Percentiles rank a stretch among this genome's conserved stretches.
phyloP scores from a whole-genome alignment of 2,113 vertebrate species.

The Pycnonotus jocosus region DNA sequence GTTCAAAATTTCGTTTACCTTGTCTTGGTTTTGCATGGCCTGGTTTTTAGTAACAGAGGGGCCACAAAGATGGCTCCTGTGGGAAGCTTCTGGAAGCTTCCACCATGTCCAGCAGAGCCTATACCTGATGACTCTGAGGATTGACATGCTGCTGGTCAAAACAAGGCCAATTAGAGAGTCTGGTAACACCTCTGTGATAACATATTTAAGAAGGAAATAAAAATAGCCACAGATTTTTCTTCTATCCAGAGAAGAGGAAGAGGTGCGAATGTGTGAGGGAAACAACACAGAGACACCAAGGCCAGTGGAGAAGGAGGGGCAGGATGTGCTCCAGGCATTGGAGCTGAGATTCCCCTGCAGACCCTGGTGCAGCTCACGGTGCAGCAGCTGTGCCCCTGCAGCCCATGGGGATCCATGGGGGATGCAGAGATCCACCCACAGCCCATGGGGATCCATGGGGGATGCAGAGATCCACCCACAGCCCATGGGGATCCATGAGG shows the following conservation, averaged over 20 bases:
- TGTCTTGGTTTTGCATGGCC: not conserved
- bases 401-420: too few species aligned
- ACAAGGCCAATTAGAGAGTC: not conserved
- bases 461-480: not conserved
- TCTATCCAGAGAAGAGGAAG: not conserved
- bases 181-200: not conserved
- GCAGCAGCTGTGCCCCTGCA: not conserved
- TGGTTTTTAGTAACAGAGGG: not conserved
- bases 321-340: not conserved
- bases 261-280: not conserved
- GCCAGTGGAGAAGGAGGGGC: not conserved
- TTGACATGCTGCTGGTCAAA: not conserved
- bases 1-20: not conserved
- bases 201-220: not conserved
- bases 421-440: not conserved
- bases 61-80: not conserved
- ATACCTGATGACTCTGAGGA: not conserved
- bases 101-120: too few species aligned
- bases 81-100: not conserved
- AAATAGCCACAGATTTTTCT: not conserved
- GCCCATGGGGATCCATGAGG: too few species aligned
- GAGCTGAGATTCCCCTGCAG: not conserved
- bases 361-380: accelerated
- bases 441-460: too few species aligned
- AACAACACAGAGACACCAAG: not conserved